phyloP scores from a whole-genome alignment of 2,113 vertebrate species.

The Trogon surrucura region DNA sequence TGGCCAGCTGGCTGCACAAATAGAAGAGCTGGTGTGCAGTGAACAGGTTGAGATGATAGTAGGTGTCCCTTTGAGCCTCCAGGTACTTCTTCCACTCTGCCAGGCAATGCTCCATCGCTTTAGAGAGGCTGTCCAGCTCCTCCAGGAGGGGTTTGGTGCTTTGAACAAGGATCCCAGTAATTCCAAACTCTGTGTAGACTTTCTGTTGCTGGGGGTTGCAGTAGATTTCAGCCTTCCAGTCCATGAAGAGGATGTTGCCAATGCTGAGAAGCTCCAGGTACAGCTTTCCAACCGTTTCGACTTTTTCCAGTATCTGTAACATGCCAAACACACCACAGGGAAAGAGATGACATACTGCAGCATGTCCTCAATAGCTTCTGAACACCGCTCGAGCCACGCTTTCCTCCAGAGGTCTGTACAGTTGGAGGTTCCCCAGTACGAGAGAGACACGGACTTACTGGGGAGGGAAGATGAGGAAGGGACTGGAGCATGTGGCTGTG shows the following conservation, averaged over 20 bases:
- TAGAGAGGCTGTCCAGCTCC: slow-evolving; percentile 64
- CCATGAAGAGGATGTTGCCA: slow-evolving; percentile 78
- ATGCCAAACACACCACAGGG: neutral
- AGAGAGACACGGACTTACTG: neutral
- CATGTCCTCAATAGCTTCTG: neutral
- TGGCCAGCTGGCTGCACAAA: slow-evolving; percentile 71
- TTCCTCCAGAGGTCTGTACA: neutral
- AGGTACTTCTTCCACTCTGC: slow-evolving; percentile 73
- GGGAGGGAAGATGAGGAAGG: neutral
- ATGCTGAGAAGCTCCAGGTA: slow-evolving; percentile 75
- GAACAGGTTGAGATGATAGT: slow-evolving; percentile 74
- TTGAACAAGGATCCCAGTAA: slow-evolving; percentile 26
- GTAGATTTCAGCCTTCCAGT: slow-evolving; percentile 65
- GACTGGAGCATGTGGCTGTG: neutral
- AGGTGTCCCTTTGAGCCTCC: slow-evolving; percentile 64
- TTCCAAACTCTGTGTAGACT: slow-evolving; percentile 58
- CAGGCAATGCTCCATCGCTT: slow-evolving; percentile 74
- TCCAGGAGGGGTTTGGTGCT: slow-evolving; percentile 49
- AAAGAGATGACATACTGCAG: too few relatives aligned
- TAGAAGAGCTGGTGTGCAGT: slow-evolving; percentile 79
- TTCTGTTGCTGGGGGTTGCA: slow-evolving; percentile 57
- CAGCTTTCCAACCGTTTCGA: slow-evolving; percentile 67
- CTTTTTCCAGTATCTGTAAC: slow-evolving; percentile 76
- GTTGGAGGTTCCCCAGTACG: neutral
- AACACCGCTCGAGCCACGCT: neutral